A percentile compares a stretch with the other conserved stretches of the same genome.
Evolutionary conservation across 2,888 invertebrate genomes (phyloP).

Genomic region (Drosophila quasianomalipes): DNA sequence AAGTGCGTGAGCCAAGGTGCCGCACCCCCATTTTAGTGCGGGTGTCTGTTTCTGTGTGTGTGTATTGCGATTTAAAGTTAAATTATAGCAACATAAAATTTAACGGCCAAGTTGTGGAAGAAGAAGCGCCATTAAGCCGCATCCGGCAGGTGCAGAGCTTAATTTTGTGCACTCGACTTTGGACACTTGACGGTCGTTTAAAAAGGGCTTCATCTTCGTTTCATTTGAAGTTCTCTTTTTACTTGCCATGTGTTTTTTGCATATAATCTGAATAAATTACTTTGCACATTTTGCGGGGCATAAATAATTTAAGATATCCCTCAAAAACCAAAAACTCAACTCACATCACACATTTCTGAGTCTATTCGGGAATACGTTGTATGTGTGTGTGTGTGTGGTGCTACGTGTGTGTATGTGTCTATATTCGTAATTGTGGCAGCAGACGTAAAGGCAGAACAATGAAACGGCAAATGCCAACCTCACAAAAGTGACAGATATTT

Average conservation of each 20-base stretch:
- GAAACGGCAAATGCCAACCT: constrained; percentile 70
- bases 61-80: constrained; percentile 74
- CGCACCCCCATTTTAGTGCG: neutral
- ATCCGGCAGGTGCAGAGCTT: constrained; percentile 73
- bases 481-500: constrained; percentile 72
- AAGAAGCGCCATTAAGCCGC: constrained; percentile 25
- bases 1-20: constrained; percentile 68
- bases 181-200: constrained; percentile 75
- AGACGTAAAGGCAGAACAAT: constrained; percentile 58
- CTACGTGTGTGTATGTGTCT: neutral
- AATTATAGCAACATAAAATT: constrained; percentile 78
- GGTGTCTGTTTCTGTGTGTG: constrained; percentile 1
- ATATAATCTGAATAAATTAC: constrained; percentile 75
- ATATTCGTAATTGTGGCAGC: constrained; percentile 26
- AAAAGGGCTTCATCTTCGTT: constrained; percentile 67
- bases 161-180: constrained; percentile 75
- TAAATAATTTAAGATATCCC: constrained; percentile 69
- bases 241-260: constrained; percentile 47
- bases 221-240: constrained; percentile 62
- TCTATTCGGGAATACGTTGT: constrained; percentile 15
- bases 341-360: constrained; percentile 38
- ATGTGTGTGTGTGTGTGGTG: neutral
- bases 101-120: constrained; percentile 62
- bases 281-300: constrained; percentile 80
- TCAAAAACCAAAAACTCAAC: constrained; percentile 1